Evolutionary conservation across 2,113 vertebrate genomes (phyloP).

Genomic region (Hyperopisus bebe): DNA sequence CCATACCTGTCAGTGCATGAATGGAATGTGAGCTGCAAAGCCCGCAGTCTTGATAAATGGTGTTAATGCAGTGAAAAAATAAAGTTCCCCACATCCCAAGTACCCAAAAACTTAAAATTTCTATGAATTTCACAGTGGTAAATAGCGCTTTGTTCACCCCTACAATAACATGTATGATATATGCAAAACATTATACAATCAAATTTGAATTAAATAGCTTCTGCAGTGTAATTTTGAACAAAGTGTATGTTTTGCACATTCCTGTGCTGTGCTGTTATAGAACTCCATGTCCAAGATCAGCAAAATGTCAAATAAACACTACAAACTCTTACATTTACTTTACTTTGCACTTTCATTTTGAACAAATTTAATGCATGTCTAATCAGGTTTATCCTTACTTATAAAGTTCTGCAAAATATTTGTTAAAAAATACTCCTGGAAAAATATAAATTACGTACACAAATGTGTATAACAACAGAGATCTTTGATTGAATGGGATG

Average conservation of each 20-base stretch:
- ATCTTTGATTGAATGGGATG: not conserved
- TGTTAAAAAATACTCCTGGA: not conserved
- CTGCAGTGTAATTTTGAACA: not conserved
- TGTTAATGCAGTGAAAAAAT: not conserved
- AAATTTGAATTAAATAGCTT: not conserved
- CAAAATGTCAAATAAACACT: not conserved
- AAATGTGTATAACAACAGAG: not conserved
- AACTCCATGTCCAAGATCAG: not conserved
- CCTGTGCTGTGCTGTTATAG: not conserved
- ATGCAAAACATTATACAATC: not conserved
- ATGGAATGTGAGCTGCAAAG: not conserved
- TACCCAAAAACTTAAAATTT: not conserved
- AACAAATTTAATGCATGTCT: not conserved
- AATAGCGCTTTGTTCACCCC: not conserved
- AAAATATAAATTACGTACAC: constrained; percentile 1
- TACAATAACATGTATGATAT: not conserved
- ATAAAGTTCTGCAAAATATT: not conserved
- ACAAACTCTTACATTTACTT: not conserved
- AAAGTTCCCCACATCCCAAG: not conserved
- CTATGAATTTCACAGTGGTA: not conserved
- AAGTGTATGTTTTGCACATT: not conserved
- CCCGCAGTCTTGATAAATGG: not conserved
- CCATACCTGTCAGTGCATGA: not conserved
- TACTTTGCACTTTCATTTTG: not conserved
- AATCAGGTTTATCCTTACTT: not conserved